Percentiles rank a stretch among this genome's conserved stretches.
Evolutionary conservation across 2,888 invertebrate species (phyloP).

Genomic region (Campoletis raptor): DNA sequence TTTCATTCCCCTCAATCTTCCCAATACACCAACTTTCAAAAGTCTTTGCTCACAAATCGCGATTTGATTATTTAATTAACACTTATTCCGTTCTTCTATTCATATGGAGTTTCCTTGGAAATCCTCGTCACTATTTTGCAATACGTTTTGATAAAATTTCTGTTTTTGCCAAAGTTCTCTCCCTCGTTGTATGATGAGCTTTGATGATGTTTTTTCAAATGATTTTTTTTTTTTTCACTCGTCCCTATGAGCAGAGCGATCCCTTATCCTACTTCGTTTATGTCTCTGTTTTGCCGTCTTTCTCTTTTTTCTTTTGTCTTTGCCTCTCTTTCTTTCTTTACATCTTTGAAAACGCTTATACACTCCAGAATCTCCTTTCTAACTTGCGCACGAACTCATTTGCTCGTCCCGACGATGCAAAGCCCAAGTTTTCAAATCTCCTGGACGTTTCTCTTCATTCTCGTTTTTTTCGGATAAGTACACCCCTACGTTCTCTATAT

Average conservation of each 20-base stretch:
- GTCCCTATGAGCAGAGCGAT: constrained; percentile 36
- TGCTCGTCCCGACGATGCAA: constrained; percentile 10
- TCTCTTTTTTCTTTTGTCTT: constrained; percentile 27
- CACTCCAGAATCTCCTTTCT: too few relatives aligned
- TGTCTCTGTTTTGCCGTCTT: constrained; percentile 54
- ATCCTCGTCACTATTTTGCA: too few relatives aligned
- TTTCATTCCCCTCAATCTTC: constrained; percentile 35
- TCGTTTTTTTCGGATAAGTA: not conserved
- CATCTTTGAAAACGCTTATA: not conserved
- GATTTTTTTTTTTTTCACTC: constrained; percentile 17
- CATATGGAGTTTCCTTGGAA: too few relatives aligned
- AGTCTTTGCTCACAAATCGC: not conserved
- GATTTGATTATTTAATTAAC: not conserved
- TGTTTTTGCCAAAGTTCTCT: constrained; percentile 2
- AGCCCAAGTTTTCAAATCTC: constrained; percentile 51
- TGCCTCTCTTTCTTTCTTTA: not conserved
- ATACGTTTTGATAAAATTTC: not conserved
- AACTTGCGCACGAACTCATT: too few relatives aligned
- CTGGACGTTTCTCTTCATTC: constrained; percentile 1
- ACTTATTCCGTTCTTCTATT: not conserved
- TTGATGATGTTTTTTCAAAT: constrained; percentile 21
- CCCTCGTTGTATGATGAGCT: constrained; percentile 17
- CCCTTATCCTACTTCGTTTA: constrained; percentile 61
- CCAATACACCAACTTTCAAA: not conserved
- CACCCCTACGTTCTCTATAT: too few relatives aligned